phyloP scores from a whole-genome alignment of 2,888 invertebrate genomes.

The Latrodectus hesperus region DNA sequence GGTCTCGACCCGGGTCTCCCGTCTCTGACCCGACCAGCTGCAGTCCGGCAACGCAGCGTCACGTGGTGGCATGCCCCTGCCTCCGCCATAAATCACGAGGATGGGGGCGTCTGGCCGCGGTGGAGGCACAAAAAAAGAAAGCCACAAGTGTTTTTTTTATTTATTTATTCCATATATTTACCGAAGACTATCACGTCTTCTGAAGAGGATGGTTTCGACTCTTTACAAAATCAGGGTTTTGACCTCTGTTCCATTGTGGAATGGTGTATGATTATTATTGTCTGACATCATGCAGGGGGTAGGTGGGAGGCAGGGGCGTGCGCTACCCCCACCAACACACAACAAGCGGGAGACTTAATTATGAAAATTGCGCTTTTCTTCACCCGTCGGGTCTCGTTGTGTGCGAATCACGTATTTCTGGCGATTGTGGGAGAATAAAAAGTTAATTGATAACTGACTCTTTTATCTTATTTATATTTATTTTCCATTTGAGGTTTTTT shows the following conservation, averaged over 20 bases:
- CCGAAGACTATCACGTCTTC: slow-evolving; percentile 52
- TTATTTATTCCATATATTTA: slow-evolving; percentile 37
- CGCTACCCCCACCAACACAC: background rate
- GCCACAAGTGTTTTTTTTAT: slow-evolving; percentile 8
- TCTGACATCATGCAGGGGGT: slow-evolving; percentile 38
- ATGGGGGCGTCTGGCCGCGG: background rate
- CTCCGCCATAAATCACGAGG: slow-evolving; percentile 52
- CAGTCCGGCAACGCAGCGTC: slow-evolving; percentile 33
- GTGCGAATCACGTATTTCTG: slow-evolving; percentile 56
- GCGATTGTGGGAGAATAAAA: slow-evolving; percentile 28
- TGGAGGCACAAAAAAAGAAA: background rate
- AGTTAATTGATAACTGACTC: background rate
- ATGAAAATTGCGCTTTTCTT: slow-evolving; percentile 30
- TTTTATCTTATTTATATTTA: too few relatives aligned
- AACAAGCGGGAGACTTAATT: slow-evolving; percentile 49
- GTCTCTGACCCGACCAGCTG: slow-evolving; percentile 23
- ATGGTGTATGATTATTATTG: slow-evolving; percentile 54
- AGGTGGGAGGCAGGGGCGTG: background rate
- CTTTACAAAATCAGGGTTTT: slow-evolving; percentile 52
- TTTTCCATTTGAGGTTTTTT: too few relatives aligned
- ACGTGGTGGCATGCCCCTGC: slow-evolving; percentile 37
- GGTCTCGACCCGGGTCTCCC: slow-evolving; percentile 41
- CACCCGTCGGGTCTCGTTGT: slow-evolving; percentile 2
- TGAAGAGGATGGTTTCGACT: background rate
- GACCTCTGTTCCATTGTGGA: slow-evolving; percentile 56